phyloP scores from a whole-genome alignment of 2,888 invertebrate species.

The Cantharis rustica region DNA sequence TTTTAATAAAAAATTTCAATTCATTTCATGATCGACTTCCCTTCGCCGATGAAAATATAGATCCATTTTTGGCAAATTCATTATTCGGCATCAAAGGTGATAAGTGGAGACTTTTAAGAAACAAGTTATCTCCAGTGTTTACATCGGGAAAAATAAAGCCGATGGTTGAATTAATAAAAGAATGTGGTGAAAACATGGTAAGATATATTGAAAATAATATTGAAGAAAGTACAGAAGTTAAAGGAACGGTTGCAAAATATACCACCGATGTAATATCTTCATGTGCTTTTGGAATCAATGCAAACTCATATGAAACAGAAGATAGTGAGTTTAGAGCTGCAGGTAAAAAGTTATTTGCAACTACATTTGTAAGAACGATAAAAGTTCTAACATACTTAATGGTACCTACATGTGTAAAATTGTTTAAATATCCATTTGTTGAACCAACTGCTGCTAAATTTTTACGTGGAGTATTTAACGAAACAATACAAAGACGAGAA shows the following conservation, averaged over 20 bases:
- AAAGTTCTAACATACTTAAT: slow-evolving; percentile 29
- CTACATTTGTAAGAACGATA: slow-evolving; percentile 30
- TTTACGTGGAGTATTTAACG: slow-evolving; percentile 47
- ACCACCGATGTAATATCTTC: slow-evolving; percentile 64
- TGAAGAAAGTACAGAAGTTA: slow-evolving; percentile 33
- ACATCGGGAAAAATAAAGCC: slow-evolving; percentile 61
- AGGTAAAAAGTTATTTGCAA: slow-evolving; percentile 35
- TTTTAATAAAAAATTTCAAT: slow-evolving; percentile 58
- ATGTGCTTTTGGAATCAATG: slow-evolving; percentile 63
- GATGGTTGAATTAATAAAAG: slow-evolving; percentile 58
- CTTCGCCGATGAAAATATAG: slow-evolving; percentile 51
- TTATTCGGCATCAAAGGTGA: slow-evolving; percentile 57
- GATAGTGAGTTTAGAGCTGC: slow-evolving; percentile 56
- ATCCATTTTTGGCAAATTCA: slow-evolving; percentile 53
- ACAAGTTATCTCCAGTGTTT: slow-evolving; percentile 61
- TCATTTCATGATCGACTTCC: slow-evolving; percentile 57
- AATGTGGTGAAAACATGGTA: slow-evolving; percentile 43
- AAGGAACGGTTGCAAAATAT: slow-evolving; percentile 61
- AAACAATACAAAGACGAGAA: slow-evolving; percentile 46
- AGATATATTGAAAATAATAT: background rate
- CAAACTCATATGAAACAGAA: slow-evolving; percentile 59
- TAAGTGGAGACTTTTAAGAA: slow-evolving; percentile 60
- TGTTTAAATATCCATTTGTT: slow-evolving; percentile 23
- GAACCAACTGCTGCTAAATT: slow-evolving; percentile 37
- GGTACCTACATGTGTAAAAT: slow-evolving; percentile 38